Conservation (phyloP, 2,888 invertebrate genomes). For the Lutraria lutraria region DNA sequence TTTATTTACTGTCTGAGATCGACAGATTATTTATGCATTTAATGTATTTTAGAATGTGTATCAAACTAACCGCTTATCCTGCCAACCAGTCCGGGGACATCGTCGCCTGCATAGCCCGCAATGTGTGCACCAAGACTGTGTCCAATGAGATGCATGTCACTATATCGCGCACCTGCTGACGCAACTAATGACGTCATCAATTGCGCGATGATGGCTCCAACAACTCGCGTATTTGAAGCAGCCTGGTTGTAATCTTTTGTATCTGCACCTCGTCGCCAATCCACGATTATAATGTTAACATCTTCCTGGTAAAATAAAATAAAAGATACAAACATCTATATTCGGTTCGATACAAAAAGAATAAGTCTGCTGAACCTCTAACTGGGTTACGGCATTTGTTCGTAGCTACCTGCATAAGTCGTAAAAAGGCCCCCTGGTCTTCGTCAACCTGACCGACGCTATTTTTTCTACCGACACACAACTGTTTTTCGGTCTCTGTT, state of each 20-base stretch:
- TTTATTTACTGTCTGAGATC: too few species aligned
- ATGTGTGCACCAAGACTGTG: conserved; percentile 96
- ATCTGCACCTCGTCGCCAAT: conserved; percentile 74
- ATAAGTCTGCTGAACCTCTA: too few species aligned
- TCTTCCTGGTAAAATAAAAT: conserved; percentile 60
- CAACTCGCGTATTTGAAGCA: conserved; percentile 84
- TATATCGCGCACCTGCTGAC: conserved; percentile 43
- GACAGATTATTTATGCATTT: too few species aligned
- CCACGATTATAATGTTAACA: conserved; percentile 72
- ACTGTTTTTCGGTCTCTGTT: too few species aligned
- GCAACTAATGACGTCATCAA: conserved; percentile 74
- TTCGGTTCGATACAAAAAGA: too few species aligned
- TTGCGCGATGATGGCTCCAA: conserved; percentile 82
- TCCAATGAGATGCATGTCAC: conserved; percentile 92
- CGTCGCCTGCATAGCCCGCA: conserved; percentile 94
- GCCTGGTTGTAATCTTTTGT: conserved; percentile 82
- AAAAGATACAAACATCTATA: too few species aligned
- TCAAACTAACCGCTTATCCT: conserved; percentile 80
- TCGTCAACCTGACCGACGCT: too few species aligned
- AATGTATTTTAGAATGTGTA: too few species aligned
- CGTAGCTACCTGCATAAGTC: too few species aligned
- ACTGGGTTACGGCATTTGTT: too few species aligned
- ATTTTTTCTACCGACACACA: too few species aligned
- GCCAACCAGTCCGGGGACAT: conserved; percentile 72
- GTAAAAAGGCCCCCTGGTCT: too few species aligned